Evolutionary conservation across 2,113 vertebrate genomes (phyloP).

Genomic region (Phalacrocorax aristotelis): DNA sequence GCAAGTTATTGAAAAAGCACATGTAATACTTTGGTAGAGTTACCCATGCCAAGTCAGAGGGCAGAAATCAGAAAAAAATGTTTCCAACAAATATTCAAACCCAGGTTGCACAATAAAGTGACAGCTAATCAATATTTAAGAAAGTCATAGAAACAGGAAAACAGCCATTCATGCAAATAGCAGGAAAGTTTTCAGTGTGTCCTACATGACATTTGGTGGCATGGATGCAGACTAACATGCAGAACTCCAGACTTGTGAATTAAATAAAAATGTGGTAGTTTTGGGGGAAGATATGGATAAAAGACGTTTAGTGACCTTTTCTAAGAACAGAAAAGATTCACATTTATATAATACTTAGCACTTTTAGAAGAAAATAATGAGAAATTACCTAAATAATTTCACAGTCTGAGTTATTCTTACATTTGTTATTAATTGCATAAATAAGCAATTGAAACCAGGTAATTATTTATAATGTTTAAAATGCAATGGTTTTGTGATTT

Average conservation of each 20-base stretch:
- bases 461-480: neutral
- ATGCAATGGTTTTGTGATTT: neutral
- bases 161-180: neutral
- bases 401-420: neutral
- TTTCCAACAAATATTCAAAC: neutral
- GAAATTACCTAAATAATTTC: neutral
- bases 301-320: neutral
- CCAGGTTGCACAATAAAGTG: neutral
- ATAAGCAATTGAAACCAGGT: neutral
- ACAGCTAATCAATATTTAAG: neutral
- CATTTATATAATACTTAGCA: neutral
- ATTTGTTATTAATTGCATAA: neutral
- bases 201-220: neutral
- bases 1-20: neutral
- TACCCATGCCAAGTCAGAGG: neutral
- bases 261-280: neutral
- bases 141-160: neutral
- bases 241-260: neutral
- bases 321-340: neutral
- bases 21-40: neutral
- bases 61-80: neutral
- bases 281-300: neutral
- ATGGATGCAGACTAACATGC: neutral
- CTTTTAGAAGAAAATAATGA: neutral
- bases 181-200: neutral